Base-by-base conservation (phyloP, 92 coral and sea anemone genomes). In the Siderastrea radians region DNA sequence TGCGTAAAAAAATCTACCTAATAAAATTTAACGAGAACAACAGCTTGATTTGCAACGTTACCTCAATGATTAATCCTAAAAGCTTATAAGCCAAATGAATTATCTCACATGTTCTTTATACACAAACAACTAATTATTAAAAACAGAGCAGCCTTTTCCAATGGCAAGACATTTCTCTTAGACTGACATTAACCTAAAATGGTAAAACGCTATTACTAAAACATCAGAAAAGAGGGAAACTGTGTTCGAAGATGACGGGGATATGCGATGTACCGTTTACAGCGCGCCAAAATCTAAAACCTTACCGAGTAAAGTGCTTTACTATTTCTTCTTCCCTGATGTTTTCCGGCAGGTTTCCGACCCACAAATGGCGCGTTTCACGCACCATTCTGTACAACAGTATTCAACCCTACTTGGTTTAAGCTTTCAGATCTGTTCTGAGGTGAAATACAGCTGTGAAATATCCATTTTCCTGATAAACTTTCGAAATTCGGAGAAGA, bases 321-420 rank as follows among this genome's bases (percentile, higher is more conserved):
- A 98, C 95, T 49, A 98, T 93, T 75, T 98, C 95, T 68, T 96
- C 98, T 52, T 98, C 98, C 75, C 98, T 86, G 49, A 93, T 93
- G 81, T 95, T 94, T 75, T 98, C 99, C 47, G 99, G 99, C 52
- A 98, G 92, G 86, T 98, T 98, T 88, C 99, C 99, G 72, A 98
- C 99, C 99, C 99, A 98, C 68, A 98, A 89, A 94, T 98, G 99
- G 74, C 99, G 96, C 79, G 99, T 94, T 94, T 98, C 99, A 1
- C 99, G 97, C 63, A 98, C 99, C 98, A 95, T 95, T 85, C 52
- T 92, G 81, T 80, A 83, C 11, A 16, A 12, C 15, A 16, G 43
- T 60, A 3, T 50, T 53, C 16, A 17, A 3, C 62, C 4, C 49
- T 48, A 26, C 55, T 63, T 74, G 68, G 45, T 1, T 26, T 57